Percentiles rank a stretch among this genome's conserved stretches.
phyloP scores from a whole-genome alignment of 2,113 vertebrate species.

The Scytalopus superciliaris region DNA sequence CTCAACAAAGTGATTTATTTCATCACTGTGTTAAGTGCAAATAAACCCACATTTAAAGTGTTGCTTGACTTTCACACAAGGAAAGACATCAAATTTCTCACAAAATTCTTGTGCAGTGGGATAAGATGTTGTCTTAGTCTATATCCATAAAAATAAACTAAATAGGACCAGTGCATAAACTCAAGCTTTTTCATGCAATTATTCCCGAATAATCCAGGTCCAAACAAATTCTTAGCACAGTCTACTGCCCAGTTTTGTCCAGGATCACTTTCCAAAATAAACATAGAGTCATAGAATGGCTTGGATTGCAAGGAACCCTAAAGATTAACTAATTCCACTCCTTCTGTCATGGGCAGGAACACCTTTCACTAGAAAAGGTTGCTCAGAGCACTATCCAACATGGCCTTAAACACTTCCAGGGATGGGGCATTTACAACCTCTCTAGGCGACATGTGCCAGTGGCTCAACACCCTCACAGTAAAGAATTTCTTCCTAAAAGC shows the following conservation, averaged over 20 bases:
- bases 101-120: not conserved
- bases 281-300: not conserved
- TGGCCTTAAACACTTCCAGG: not conserved
- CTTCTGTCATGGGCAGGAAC: not conserved
- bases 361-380: not conserved
- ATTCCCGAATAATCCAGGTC: not conserved
- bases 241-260: not conserved
- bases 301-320: not conserved
- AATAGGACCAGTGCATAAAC: not conserved
- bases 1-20: not conserved
- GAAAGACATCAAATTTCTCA: not conserved
- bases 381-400: not conserved
- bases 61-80: not conserved
- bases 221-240: not conserved
- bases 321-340: not conserved
- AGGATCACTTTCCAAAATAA: not conserved
- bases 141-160: not conserved
- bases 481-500: not conserved
- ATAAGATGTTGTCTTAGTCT: not conserved
- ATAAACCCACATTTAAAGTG: not conserved
- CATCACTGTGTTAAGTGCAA: not conserved
- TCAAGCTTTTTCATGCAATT: not conserved
- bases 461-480: not conserved
- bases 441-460: not conserved
- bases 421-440: fast-evolving